phyloP scores from a whole-genome alignment of 2,888 invertebrate species.

The Diachrysia chrysitis region DNA sequence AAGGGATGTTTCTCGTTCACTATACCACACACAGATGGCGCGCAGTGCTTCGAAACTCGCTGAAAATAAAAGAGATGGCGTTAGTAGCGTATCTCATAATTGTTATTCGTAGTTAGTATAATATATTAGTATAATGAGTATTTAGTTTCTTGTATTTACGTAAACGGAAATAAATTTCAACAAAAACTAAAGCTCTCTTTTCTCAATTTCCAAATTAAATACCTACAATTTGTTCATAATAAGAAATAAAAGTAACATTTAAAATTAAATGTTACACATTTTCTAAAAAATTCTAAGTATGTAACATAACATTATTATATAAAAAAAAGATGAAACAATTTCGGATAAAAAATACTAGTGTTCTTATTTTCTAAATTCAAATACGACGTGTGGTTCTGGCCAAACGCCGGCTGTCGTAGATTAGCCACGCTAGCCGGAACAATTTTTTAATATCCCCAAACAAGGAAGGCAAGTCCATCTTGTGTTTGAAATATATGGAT shows the following conservation, averaged over 20 bases:
- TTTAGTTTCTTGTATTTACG: too few relatives aligned
- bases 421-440: conserved; percentile 89
- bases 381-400: conserved; percentile 62
- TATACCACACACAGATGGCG: conserved; percentile 75
- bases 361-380: conserved; percentile 59
- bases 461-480: conserved; percentile 79
- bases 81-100: conserved; percentile 39
- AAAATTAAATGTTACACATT: too few relatives aligned
- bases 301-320: too few relatives aligned
- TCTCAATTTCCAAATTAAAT: too few relatives aligned
- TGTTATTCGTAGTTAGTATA: conserved; percentile 6
- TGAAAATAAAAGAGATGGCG: conserved; percentile 75
- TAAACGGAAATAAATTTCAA: too few relatives aligned
- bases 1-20: conserved; percentile 79
- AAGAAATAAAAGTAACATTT: too few relatives aligned
- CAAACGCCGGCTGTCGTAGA: conserved; percentile 83
- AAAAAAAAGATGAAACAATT: too few relatives aligned
- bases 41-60: conserved; percentile 36
- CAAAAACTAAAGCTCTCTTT: too few relatives aligned
- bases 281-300: too few relatives aligned
- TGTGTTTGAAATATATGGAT: conserved; percentile 71
- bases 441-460: conserved; percentile 89
- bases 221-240: too few relatives aligned
- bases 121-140: too few relatives aligned
- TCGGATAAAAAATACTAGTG: conserved; percentile 19